A percentile compares a stretch with the other conserved stretches of the same genome.
Evolutionary conservation across 2,797 vertebrate genomes (phyloP).

Genomic region (Syngnathus acus): DNA sequence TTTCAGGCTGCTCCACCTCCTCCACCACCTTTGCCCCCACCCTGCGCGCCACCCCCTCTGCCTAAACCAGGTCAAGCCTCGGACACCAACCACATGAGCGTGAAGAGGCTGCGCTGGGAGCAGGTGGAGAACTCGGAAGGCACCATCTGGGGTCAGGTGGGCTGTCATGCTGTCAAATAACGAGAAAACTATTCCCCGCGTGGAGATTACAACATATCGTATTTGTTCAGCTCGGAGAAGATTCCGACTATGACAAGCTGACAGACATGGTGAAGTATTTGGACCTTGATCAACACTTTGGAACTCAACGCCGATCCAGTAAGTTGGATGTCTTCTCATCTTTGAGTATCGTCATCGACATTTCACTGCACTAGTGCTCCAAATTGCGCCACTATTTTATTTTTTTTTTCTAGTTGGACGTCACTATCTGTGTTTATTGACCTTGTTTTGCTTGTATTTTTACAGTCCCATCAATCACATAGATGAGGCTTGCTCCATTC

Average conservation of each 20-base stretch:
- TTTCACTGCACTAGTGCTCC: background rate
- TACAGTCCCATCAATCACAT: constrained; percentile 55
- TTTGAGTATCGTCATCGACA: background rate
- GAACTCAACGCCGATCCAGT: constrained; percentile 89
- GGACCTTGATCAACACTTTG: constrained; percentile 93
- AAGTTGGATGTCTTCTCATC: constrained; percentile 52
- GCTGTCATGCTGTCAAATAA: constrained; percentile 11
- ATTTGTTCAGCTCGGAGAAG: constrained; percentile 81
- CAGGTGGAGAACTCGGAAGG: constrained; percentile 98
- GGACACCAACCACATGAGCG: constrained; percentile 92
- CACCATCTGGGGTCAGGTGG: constrained; percentile 97
- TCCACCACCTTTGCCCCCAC: constrained; percentile 69
- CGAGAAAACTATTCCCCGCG: background rate
- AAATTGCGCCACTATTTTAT: background rate
- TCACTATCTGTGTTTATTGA: constrained; percentile 12
- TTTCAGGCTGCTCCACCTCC: constrained; percentile 61
- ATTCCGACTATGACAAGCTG: constrained; percentile 92
- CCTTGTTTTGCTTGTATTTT: constrained; percentile 58
- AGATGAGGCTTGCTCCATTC: constrained; percentile 59
- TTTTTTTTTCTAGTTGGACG: background rate
- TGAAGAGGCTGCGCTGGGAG: constrained; percentile 96
- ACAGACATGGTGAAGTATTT: constrained; percentile 98
- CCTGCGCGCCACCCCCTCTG: constrained; percentile 69
- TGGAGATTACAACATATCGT: constrained; percentile 14
- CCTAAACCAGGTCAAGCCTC: constrained; percentile 72